Evolutionary conservation across 2,113 vertebrate genomes (phyloP).

Genomic region (Pachyramphus minor): DNA sequence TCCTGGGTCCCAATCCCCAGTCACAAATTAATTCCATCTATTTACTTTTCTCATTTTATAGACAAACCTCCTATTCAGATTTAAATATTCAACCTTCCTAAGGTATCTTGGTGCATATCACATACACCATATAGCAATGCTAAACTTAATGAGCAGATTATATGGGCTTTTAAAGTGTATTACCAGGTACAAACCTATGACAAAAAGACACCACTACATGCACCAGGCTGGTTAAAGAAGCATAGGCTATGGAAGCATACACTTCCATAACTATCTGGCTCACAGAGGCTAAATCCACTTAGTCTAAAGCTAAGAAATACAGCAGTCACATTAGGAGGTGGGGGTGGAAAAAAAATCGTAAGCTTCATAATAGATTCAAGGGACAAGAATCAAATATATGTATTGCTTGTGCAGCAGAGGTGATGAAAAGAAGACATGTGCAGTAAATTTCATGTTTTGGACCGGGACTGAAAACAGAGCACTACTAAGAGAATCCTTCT

Average conservation of each 20-base stretch:
- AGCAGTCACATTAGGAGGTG: no score
- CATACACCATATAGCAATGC: no score
- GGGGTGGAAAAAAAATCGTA: background rate
- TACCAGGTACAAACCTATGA: background rate
- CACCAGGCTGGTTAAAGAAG: background rate
- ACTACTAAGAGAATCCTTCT: background rate
- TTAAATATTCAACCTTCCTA: background rate
- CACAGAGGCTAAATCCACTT: background rate
- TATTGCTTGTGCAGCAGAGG: background rate
- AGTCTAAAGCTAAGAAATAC: background rate
- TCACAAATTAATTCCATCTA: background rate
- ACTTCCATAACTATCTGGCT: background rate
- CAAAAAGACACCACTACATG: background rate
- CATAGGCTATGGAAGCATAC: background rate
- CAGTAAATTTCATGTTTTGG: background rate
- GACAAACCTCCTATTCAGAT: background rate
- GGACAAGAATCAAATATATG: background rate
- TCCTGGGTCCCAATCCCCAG: background rate
- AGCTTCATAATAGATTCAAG: background rate
- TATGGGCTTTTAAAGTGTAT: background rate
- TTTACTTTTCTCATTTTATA: background rate
- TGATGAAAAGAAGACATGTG: background rate
- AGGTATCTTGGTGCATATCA: background rate
- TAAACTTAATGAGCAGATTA: background rate
- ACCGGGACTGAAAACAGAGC: background rate